Evolutionary conservation across 2,113 vertebrate species (phyloP).

Genomic region (Ia io): DNA sequence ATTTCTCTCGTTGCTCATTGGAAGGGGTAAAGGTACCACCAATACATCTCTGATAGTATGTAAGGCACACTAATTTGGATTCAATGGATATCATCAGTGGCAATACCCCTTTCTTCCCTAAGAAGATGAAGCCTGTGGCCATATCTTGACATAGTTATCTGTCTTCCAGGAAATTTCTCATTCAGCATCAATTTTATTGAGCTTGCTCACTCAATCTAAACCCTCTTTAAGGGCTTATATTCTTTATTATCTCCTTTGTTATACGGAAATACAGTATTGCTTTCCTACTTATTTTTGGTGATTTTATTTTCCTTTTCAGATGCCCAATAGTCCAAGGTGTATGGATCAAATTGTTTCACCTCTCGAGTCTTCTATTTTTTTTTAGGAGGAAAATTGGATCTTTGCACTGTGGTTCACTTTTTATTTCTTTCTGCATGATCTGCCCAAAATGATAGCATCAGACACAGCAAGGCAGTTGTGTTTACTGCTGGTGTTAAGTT

Average conservation of each 20-base stretch:
- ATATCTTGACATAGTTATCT: not conserved
- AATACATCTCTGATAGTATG: not conserved
- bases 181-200: not conserved
- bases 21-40: not conserved
- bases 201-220: not conserved
- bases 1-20: not conserved
- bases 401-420: not conserved
- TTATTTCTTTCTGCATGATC: not conserved
- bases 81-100: not conserved
- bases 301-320: conserved; percentile 33
- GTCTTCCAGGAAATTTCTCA: not conserved
- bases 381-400: conserved; percentile 11
- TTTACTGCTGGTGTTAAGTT: conserved; percentile 17
- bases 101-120: not conserved
- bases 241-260: not conserved
- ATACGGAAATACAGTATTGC: not conserved
- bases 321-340: not conserved
- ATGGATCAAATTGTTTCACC: conserved; percentile 25
- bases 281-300: not conserved
- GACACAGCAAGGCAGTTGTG: not conserved
- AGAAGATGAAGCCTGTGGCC: not conserved
- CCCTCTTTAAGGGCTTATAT: not conserved
- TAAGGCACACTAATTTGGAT: not conserved
- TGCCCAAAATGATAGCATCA: conserved; percentile 12
- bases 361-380: not conserved